phyloP scores from a whole-genome alignment of 2,797 vertebrate species.

The Pelobates cultripes region DNA sequence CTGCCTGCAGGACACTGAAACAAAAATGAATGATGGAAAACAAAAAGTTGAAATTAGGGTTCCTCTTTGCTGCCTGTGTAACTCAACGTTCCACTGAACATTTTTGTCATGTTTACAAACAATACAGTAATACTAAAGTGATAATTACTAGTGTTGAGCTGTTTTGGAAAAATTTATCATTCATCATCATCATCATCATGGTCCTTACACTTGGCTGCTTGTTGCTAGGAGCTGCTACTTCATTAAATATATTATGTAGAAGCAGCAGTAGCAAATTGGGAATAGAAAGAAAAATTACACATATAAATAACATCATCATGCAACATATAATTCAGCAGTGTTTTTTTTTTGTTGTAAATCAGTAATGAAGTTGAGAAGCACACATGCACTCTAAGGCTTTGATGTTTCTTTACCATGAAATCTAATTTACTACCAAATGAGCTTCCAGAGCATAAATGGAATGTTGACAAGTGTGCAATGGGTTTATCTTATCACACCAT shows the following conservation, averaged over 20 bases:
- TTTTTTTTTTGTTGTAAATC: background rate
- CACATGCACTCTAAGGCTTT: background rate
- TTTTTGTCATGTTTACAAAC: constrained; percentile 9
- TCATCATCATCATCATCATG: background rate
- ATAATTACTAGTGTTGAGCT: background rate
- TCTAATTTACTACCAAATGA: constrained; percentile 19
- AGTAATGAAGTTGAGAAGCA: background rate
- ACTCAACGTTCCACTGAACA: background rate
- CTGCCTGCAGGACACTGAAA: no score
- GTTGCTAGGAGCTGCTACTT: background rate
- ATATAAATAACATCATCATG: background rate
- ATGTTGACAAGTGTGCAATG: constrained; percentile 22
- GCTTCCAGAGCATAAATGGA: constrained; percentile 2
- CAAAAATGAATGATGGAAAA: no score
- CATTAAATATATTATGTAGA: background rate
- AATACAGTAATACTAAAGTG: constrained; percentile 1
- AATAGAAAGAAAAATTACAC: background rate
- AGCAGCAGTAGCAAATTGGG: background rate
- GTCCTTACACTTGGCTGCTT: background rate
- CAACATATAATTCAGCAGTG: background rate
- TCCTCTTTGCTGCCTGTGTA: background rate
- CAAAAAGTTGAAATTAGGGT: no score
- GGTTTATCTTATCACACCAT: constrained; percentile 34
- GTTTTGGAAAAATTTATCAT: background rate
- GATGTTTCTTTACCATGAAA: constrained; percentile 4